Evolutionary conservation across 2,797 vertebrate species (phyloP), one percentile per base, ranked within the genome.

Genomic region (Syndactyla subalaris): DNA sequence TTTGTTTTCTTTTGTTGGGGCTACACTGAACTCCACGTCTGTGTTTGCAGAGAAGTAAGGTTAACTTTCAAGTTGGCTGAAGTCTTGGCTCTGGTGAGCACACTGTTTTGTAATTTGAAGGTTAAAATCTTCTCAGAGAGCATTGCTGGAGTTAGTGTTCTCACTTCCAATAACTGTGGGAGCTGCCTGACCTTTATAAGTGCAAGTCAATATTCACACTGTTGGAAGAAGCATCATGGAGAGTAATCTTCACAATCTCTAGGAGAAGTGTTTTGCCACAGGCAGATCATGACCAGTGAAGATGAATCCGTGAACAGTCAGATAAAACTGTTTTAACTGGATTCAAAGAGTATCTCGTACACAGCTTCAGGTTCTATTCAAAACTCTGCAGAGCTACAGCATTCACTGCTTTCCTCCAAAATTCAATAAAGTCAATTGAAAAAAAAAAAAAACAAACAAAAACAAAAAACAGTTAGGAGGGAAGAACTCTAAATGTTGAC

Each of bases 131-230:
- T 97, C 96, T 96, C 93, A 91, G 88, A 96, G 74, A 90, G 32
- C 82, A 45, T 95, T 89, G 66, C 86, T 97, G 91, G 85, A 97
- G 68, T 93, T 95, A 76, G 27, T 95, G 65, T 92, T 96, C 95
- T 96, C 85, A 74, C 83, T 97, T 87, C 81, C 86, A 85, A 89
- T 91, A 96, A 95, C 94, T 96, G 90, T 85, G 92, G 87, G 91
- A 98, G 89, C 77, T 96, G 93, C 65, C 92, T 96, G 97, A 98
- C 96, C 98, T 98, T 97, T 97, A 3, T 89, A 97, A 97, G 89
- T 94, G 58, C 74, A 95, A 97, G 96, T 96, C 96, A 97, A 92
- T 97, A 97, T 94, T 97, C 93, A 23, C 83, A 83, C 78, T 95
- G 93, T 92, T 95, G 95, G 94, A 96, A 75, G 72, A 34, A 96